Conservation (phyloP, 2,888 invertebrate species). For the Tetheella fluctuosa region DNA sequence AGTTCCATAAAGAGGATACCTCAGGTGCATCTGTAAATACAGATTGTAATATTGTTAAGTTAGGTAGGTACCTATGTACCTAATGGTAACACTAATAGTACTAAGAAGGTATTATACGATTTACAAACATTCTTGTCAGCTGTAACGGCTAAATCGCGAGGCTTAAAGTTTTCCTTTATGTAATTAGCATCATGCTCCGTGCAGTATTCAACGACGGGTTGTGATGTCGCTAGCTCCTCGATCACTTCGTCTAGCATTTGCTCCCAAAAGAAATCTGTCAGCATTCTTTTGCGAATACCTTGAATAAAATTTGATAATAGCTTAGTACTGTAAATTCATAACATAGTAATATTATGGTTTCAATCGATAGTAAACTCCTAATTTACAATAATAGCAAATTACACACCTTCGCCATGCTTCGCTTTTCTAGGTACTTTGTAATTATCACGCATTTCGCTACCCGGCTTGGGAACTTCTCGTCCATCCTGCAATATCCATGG, state of each 20-base stretch:
- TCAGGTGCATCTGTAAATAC: conserved; percentile 68
- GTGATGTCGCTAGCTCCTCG: conserved; percentile 67
- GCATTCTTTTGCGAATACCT: conserved; percentile 75
- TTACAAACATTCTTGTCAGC: conserved; percentile 67
- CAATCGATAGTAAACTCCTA: neutral
- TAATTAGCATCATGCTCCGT: conserved; percentile 75
- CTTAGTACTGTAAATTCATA: too few relatives aligned
- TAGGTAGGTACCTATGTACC: too few relatives aligned
- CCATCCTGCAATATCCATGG: conserved; percentile 78
- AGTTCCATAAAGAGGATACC: conserved; percentile 77
- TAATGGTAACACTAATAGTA: too few relatives aligned
- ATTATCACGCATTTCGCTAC: conserved; percentile 70
- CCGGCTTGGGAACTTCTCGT: conserved; percentile 57
- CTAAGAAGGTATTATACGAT: too few relatives aligned
- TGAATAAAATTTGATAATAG: conserved; percentile 8
- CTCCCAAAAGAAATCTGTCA: conserved; percentile 79
- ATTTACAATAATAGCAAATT: conserved; percentile 3
- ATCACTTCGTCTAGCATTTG: conserved; percentile 80
- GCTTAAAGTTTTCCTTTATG: conserved; percentile 66
- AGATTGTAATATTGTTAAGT: neutral
- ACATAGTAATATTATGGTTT: too few relatives aligned
- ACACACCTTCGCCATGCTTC: conserved; percentile 54
- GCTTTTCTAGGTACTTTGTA: conserved; percentile 60
- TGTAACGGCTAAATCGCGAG: conserved; percentile 65
- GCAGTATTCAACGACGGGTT: conserved; percentile 68